Conservation (phyloP, 2,113 vertebrate species). For the Pandion haliaetus region DNA sequence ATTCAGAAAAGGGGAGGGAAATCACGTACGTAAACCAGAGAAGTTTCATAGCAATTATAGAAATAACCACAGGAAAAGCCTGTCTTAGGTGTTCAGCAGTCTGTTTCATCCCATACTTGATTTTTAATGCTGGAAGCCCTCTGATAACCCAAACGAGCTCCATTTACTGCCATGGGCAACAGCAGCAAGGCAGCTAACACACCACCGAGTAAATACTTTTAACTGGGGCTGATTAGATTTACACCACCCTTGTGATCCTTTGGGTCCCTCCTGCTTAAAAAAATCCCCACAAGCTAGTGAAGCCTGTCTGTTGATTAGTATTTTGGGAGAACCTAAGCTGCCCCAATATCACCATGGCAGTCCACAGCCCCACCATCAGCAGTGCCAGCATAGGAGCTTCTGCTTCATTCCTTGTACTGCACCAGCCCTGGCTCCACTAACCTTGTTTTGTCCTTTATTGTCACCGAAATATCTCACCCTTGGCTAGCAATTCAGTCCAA, state of each 20-base stretch:
- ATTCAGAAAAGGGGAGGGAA: background rate
- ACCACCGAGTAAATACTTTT: background rate
- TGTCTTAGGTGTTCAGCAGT: background rate
- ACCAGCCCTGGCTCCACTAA: background rate
- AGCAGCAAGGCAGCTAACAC: background rate
- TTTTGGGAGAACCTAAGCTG: background rate
- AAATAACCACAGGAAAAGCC: background rate
- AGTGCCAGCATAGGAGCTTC: too few relatives aligned
- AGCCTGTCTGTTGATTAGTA: background rate
- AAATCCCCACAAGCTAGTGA: background rate
- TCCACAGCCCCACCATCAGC: background rate
- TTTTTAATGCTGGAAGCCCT: background rate
- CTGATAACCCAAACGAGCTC: background rate
- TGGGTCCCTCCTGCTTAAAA: background rate
- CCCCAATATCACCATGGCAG: accelerated
- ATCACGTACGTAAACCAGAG: accelerated
- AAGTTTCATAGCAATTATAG: background rate
- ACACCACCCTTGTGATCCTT: background rate
- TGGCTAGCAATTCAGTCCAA: background rate
- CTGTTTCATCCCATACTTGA: background rate
- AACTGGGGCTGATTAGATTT: background rate
- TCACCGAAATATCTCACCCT: background rate
- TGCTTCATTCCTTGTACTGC: background rate
- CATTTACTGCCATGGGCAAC: accelerated
- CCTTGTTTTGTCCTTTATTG: background rate